phyloP scores from a whole-genome alignment of 2,113 vertebrate species.

The Jacana jacana region DNA sequence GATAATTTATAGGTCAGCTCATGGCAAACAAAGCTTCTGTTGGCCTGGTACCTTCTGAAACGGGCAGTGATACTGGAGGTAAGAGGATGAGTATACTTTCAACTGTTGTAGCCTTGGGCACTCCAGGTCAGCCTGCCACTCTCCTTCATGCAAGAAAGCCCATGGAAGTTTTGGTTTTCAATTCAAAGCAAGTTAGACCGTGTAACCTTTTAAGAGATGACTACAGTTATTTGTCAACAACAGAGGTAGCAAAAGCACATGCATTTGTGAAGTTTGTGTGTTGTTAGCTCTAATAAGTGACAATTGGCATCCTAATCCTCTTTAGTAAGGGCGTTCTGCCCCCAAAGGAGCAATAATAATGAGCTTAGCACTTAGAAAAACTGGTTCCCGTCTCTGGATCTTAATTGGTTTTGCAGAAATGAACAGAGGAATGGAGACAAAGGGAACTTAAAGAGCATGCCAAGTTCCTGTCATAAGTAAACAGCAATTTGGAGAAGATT shows the following conservation, averaged over 20 bases:
- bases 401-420: constrained; percentile 8
- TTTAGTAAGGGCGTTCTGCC: neutral
- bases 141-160: neutral
- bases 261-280: neutral
- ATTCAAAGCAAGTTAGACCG: neutral
- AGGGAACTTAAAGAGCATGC: neutral
- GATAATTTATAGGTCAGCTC: neutral
- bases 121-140: neutral
- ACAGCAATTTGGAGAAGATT: neutral
- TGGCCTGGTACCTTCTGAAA: neutral
- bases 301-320: neutral
- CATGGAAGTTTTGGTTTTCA: neutral
- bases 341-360: neutral
- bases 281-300: constrained; percentile 12
- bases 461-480: constrained; percentile 6
- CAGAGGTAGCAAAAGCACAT: neutral
- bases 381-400: neutral
- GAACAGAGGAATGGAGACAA: neutral
- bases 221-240: neutral
- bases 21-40: neutral
- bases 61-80: neutral
- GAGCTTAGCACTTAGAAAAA: neutral
- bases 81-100: neutral
- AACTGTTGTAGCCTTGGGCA: neutral
- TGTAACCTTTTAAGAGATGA: neutral